Evolutionary conservation across 1,140 invertebrate species (phyloP), one percentile per base, ranked within the genome.

Genomic region (Antheraea pernyi): DNA sequence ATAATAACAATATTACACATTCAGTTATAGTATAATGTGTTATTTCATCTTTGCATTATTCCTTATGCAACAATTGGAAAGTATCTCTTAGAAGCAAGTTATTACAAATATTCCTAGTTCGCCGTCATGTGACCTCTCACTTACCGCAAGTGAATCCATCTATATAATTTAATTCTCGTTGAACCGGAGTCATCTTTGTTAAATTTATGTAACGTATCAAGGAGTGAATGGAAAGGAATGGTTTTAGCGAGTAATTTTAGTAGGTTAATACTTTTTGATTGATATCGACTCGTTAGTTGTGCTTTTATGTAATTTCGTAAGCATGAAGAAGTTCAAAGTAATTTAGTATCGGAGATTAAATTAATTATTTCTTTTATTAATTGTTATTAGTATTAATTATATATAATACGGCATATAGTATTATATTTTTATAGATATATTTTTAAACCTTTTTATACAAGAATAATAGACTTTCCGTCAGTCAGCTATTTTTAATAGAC

Each of bases 51-150:
- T 53, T 53, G 46, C 46, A 11, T 16, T 53, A 53, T 53, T 13
- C 46, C 46, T 53, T 53, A 53, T 53, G 46, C 46, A 53, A 53
- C 16, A 53, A 53, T 53, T 53, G 46, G 46, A 53, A 53, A 53
- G 46, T 53, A 13, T 4, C 22, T 30, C 46, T 13, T 53, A 53
- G 46, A 53, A 11, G 16, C 46, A 16, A 53, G 46, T n/a, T n/a
- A 53, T 53, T 53, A 53, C 16, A n/a, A 53, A 16, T 53, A 53
- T 53, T 53, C 46, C 16, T 53, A 53, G 46, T 53, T 53, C 46
- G 46, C 11, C 46, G 46, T 0, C 46, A 53, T 53, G 46, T 53
- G 46, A 53, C 46, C 46, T 53, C 46, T 53, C 46, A 53, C 46
- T 53, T 53, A 53, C 46, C 46, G 46, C 46, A 0, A 53, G 13